Evolutionary conservation across 2,888 invertebrate genomes (phyloP).

Genomic region (Stenurella melanura): DNA sequence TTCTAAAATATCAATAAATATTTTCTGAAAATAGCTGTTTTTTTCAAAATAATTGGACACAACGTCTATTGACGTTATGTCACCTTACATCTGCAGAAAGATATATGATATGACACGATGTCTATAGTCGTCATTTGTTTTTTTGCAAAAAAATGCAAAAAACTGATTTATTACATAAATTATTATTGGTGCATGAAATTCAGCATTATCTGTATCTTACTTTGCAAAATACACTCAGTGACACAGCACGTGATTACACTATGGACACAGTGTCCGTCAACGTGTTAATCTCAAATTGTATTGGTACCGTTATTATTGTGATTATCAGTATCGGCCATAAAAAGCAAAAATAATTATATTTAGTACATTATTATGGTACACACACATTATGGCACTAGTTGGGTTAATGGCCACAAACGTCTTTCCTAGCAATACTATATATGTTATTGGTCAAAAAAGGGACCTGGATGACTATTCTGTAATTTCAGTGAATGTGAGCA

Average conservation of each 20-base stretch:
- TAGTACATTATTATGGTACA: no score
- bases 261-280: constrained; percentile 12
- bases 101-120: neutral
- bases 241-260: constrained; percentile 5
- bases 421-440: no score
- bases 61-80: constrained; percentile 7
- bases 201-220: neutral
- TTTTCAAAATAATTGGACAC: neutral
- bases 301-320: no score
- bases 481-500: no score
- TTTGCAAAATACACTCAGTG: constrained; percentile 17
- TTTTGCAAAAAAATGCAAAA: no score
- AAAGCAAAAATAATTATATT: no score
- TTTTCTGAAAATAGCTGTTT: neutral
- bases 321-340: no score
- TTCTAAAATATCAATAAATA: constrained; percentile 12
- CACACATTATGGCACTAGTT: no score
- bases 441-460: no score
- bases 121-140: neutral
- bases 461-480: no score
- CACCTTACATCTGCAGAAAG: neutral
- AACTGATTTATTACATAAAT: neutral
- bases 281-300: no score
- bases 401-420: no score
- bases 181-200: neutral